Evolutionary conservation across 2,113 vertebrate genomes (phyloP).

Genomic region (Rhabdomys dilectus): DNA sequence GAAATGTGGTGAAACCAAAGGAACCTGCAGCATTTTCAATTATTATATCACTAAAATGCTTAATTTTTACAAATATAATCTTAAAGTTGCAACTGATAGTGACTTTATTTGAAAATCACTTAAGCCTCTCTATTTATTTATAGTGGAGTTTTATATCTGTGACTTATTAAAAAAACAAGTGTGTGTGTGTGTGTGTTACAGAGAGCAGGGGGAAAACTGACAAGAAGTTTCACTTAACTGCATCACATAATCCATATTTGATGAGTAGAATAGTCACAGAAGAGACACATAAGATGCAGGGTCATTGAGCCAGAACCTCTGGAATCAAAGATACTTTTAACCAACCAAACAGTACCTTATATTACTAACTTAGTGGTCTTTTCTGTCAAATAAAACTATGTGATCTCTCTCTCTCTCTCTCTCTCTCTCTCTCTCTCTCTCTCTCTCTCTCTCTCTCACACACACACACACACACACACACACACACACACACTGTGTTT

Average conservation of each 20-base stretch:
- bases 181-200: not conserved
- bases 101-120: conserved; percentile 54
- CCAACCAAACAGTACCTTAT: not conserved
- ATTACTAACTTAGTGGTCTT: not conserved
- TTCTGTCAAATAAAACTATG: not conserved
- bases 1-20: conserved; percentile 52
- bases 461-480: too few species aligned
- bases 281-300: not conserved
- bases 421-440: not conserved
- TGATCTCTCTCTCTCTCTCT: not conserved
- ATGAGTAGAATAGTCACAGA: not conserved
- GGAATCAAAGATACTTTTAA: conserved; percentile 4
- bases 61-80: conserved; percentile 53
- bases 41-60: conserved; percentile 27
- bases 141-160: conserved; percentile 46
- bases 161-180: conserved; percentile 35
- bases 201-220: not conserved
- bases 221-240: not conserved
- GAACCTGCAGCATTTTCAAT: conserved; percentile 23
- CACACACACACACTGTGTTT: too few species aligned
- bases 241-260: conserved; percentile 9
- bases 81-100: not conserved
- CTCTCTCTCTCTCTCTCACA: not conserved
- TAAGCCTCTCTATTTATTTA: conserved; percentile 31
- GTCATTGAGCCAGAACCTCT: not conserved